Evolutionary conservation across 2,888 invertebrate genomes (phyloP).

Genomic region (Leucozona laternaria): DNA sequence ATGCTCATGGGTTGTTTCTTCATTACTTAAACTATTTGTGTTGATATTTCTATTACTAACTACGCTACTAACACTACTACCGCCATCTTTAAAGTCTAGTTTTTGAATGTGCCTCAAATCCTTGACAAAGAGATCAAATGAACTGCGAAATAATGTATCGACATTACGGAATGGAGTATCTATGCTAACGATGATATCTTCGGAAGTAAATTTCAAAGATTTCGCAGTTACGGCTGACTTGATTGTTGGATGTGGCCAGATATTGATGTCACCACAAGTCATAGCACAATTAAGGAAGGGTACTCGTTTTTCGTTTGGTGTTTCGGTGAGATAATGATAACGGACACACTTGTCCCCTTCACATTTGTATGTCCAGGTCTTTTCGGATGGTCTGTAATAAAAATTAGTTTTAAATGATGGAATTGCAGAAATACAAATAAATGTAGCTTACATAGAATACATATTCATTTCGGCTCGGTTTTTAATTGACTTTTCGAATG

Average conservation of each 20-base stretch:
- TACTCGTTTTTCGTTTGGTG: slow-evolving; percentile 83
- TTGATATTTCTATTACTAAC: slow-evolving; percentile 56
- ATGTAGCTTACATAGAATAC: slow-evolving; percentile 80
- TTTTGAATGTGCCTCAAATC: slow-evolving; percentile 82
- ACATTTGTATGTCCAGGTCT: slow-evolving; percentile 91
- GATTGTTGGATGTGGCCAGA: slow-evolving; percentile 93
- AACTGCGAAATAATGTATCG: slow-evolving; percentile 79
- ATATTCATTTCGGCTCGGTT: slow-evolving; percentile 77
- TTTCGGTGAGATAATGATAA: slow-evolving; percentile 82
- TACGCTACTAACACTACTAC: slow-evolving; percentile 43
- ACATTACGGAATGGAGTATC: slow-evolving; percentile 81
- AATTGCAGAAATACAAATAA: background rate
- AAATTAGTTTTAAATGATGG: background rate
- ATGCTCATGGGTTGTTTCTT: slow-evolving; percentile 65
- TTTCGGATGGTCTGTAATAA: slow-evolving; percentile 81
- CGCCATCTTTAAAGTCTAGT: slow-evolving; percentile 77
- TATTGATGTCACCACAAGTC: slow-evolving; percentile 88
- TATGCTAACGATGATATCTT: slow-evolving; percentile 80
- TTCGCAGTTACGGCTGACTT: slow-evolving; percentile 88
- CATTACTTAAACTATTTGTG: slow-evolving; percentile 53
- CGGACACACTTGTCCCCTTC: slow-evolving; percentile 89
- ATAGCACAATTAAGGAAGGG: slow-evolving; percentile 91
- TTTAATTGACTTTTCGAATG: slow-evolving; percentile 79
- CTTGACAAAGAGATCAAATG: slow-evolving; percentile 81
- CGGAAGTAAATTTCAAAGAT: slow-evolving; percentile 85